A percentile compares a stretch with the other conserved stretches of the same genome.
These are phyloP conservation scores for Drosophila differens DNA, from an alignment of 2,888 invertebrate genomes.

Conservation along the genomic window DNA sequence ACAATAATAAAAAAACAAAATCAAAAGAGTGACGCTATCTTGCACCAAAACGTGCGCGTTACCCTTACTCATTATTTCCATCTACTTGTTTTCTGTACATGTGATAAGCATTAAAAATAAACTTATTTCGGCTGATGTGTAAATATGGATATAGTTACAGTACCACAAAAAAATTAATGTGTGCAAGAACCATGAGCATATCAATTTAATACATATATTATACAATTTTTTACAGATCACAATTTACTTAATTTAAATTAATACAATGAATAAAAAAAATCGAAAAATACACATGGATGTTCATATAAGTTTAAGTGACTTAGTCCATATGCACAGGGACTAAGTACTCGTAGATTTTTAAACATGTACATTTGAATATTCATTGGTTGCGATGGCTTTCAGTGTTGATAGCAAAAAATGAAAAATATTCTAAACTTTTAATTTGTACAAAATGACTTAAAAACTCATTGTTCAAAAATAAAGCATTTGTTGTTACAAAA, in stretches of 20 bases:
- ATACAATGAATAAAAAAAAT: neutral
- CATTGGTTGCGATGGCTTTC: neutral
- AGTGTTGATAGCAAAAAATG: neutral
- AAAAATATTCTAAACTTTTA: neutral
- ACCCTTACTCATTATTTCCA: slow-evolving; percentile 27
- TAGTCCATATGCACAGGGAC: neutral
- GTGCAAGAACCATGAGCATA: neutral
- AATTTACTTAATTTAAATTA: neutral
- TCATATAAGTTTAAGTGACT: neutral
- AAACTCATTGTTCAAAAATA: neutral
- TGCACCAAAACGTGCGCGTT: slow-evolving; percentile 33
- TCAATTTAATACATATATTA: neutral
- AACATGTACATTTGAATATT: neutral
- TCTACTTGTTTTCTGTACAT: slow-evolving; percentile 63
- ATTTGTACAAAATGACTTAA: neutral
- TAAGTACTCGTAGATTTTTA: neutral
- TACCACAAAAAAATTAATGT: neutral
- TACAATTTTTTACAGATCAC: neutral
- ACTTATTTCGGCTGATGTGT: slow-evolving; percentile 66
- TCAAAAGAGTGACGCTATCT: slow-evolving; percentile 42
- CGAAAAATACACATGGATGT: neutral
- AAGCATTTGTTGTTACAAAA: neutral
- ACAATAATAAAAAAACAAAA: slow-evolving; percentile 16
- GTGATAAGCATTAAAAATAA: slow-evolving; percentile 69
- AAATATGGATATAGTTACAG: neutral